Evolutionary conservation across 2,888 invertebrate species (phyloP).

Genomic region (Ornithoptera alexandrae): DNA sequence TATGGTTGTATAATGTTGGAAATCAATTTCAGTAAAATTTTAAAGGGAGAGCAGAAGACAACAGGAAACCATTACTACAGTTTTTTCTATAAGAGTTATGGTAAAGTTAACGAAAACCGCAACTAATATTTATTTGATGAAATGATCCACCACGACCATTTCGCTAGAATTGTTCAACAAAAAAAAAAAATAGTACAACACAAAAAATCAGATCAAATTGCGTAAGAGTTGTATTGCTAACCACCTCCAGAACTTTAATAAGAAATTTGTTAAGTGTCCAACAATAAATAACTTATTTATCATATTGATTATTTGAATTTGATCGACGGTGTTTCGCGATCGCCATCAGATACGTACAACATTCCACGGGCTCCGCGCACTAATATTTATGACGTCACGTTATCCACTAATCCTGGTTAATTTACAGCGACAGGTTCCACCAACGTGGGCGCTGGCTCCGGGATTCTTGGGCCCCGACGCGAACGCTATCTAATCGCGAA

Average conservation of each 20-base stretch:
- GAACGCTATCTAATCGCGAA: constrained; percentile 38
- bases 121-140: too few relatives aligned
- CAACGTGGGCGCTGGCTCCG: constrained; percentile 41
- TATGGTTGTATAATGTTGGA: not conserved
- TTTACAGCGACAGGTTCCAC: constrained; percentile 34
- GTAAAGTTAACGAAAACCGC: too few relatives aligned
- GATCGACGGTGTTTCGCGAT: constrained; percentile 4
- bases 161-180: too few relatives aligned
- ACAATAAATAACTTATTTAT: constrained; percentile 3
- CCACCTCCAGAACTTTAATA: too few relatives aligned
- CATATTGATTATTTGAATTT: constrained; percentile 2
- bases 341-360: constrained; percentile 11
- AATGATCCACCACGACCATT: too few relatives aligned
- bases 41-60: not conserved
- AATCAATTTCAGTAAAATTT: not conserved
- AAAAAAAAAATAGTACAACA: too few relatives aligned
- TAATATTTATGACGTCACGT: constrained; percentile 29
- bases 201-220: too few relatives aligned
- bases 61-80: too few relatives aligned
- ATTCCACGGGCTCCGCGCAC: constrained; percentile 19
- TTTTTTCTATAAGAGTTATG: too few relatives aligned
- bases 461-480: constrained; percentile 40
- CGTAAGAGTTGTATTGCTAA: too few relatives aligned
- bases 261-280: not conserved
- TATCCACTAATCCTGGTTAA: constrained; percentile 35